These are phyloP conservation scores for Griposia aprilina DNA, from an alignment of 2,888 invertebrate species.

Conservation along the genomic window DNA sequence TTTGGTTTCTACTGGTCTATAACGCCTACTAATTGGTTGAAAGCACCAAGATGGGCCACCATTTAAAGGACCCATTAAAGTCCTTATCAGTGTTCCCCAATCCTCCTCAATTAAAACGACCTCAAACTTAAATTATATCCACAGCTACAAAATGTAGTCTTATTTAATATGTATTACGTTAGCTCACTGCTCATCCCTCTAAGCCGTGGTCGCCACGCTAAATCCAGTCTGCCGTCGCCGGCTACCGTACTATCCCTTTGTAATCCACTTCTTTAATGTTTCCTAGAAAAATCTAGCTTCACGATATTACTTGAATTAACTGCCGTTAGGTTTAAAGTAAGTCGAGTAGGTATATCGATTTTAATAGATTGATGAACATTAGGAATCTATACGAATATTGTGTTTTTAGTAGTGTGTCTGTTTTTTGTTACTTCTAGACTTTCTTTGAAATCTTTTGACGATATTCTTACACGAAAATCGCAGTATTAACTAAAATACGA, in stretches of 20 bases:
- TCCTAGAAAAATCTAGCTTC: constrained; percentile 60
- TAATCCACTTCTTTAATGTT: constrained; percentile 58
- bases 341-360: too few relatives aligned
- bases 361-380: too few relatives aligned
- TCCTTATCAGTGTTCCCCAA: constrained; percentile 11
- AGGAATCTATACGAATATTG: too few relatives aligned
- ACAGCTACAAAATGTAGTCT: constrained; percentile 40
- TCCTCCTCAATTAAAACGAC: constrained; percentile 16
- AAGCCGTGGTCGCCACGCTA: constrained; percentile 56
- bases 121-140: constrained; percentile 10
- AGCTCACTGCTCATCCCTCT: constrained; percentile 52
- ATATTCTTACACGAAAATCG: background rate
- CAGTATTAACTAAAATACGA: background rate
- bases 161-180: constrained; percentile 64
- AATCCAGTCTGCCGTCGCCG: constrained; percentile 55
- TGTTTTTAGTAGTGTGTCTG: background rate
- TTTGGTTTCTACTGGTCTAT: background rate
- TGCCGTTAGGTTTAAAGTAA: constrained; percentile 2
- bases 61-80: background rate
- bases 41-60: background rate
- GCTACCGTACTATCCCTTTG: constrained; percentile 43
- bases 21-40: background rate
- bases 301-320: constrained; percentile 35
- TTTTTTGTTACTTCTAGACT: background rate
- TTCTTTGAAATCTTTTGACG: background rate